These are phyloP conservation scores for Pegoplata infirma DNA, from an alignment of 2,888 invertebrate genomes.

Conservation along the genomic window DNA sequence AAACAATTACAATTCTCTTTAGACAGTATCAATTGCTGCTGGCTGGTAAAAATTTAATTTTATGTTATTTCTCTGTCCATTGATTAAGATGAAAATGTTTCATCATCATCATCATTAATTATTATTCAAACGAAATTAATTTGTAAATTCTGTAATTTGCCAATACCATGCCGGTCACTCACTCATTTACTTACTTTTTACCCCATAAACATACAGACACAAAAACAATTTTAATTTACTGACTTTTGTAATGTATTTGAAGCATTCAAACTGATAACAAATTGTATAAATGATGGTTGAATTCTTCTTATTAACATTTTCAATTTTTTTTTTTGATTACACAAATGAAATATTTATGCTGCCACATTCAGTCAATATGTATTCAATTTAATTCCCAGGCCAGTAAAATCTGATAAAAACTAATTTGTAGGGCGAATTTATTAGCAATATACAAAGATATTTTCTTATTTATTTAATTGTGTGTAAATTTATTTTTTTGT, in stretches of 20 bases:
- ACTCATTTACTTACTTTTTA: neutral
- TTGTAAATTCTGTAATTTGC: constrained; percentile 8
- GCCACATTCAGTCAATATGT: constrained; percentile 12
- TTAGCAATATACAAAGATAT: neutral
- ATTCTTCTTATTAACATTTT: constrained; percentile 1
- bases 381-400: constrained; percentile 5
- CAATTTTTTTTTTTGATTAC: constrained; percentile 6
- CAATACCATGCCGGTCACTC: neutral
- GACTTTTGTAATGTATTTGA: neutral
- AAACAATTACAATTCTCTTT: neutral
- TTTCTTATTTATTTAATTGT: constrained; percentile 24
- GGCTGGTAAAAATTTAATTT: neutral
- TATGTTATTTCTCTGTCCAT: neutral
- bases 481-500: constrained; percentile 16
- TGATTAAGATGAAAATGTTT: neutral
- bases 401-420: neutral
- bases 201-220: neutral
- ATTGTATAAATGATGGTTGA: neutral
- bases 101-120: constrained; percentile 6
- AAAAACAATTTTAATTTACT: neutral
- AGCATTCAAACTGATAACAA: neutral
- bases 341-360: constrained; percentile 18
- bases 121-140: neutral
- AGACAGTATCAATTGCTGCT: neutral
- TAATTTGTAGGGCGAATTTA: neutral